Conservation (phyloP, 2,888 invertebrate genomes). For the Trachelus iudaicus region DNA sequence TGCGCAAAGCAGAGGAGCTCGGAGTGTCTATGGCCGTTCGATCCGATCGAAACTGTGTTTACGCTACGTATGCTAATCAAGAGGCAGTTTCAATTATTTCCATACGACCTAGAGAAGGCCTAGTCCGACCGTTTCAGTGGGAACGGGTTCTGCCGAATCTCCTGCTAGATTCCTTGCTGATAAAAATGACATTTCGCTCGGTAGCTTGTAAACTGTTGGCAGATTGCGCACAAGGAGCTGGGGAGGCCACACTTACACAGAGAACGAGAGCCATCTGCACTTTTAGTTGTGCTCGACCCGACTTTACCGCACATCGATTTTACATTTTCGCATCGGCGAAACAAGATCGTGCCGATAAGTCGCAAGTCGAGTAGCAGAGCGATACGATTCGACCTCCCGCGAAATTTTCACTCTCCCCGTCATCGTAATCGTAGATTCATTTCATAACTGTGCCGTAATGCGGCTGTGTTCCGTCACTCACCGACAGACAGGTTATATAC, state of each 20-base stretch:
- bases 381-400: not conserved
- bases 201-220: not conserved
- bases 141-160: constrained; percentile 18
- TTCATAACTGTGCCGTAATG: constrained; percentile 27
- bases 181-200: constrained; percentile 2
- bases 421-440: constrained; percentile 24
- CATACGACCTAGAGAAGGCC: constrained; percentile 39
- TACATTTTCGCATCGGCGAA: not conserved
- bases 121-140: not conserved
- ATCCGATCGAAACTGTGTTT: constrained; percentile 28
- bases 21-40: not conserved
- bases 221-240: not conserved
- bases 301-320: not conserved
- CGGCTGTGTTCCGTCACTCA: constrained; percentile 9
- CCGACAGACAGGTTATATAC: constrained; percentile 2
- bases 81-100: constrained; percentile 6
- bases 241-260: not conserved
- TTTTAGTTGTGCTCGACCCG: not conserved
- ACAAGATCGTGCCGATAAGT: not conserved
- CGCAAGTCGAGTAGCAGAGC: not conserved
- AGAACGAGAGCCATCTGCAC: not conserved
- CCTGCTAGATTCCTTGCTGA: not conserved
- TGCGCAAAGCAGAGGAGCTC: not conserved
- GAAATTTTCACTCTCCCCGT: not conserved
- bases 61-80: constrained; percentile 45